Conservation (phyloP, 2,888 invertebrate species). For the Eristalinus sepulchralis region DNA sequence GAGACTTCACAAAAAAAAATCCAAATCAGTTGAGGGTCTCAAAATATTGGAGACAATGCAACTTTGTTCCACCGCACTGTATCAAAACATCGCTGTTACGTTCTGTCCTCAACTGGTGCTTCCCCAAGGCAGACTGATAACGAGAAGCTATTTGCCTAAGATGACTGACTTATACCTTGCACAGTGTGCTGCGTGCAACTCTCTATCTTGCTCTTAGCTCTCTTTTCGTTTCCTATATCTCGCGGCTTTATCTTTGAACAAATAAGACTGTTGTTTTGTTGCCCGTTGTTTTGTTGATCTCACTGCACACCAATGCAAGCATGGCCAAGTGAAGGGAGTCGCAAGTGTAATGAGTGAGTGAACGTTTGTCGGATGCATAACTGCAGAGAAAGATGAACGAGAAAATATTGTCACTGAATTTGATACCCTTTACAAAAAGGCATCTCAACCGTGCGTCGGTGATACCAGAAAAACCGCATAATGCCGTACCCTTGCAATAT, state of each 20-base stretch:
- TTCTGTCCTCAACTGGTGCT: constrained; percentile 31
- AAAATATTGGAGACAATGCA: background rate
- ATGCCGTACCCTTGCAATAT: background rate
- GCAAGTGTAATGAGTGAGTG: background rate
- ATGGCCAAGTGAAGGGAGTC: constrained; percentile 2
- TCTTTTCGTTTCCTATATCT: constrained; percentile 25
- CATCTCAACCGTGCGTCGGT: constrained; percentile 6
- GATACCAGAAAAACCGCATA: background rate
- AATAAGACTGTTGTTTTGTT: constrained; percentile 13
- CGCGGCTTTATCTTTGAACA: constrained; percentile 39
- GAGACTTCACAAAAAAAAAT: background rate
- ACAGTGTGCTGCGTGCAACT: constrained; percentile 7
- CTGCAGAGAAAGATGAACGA: background rate
- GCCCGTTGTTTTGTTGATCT: constrained; percentile 29
- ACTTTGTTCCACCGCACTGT: background rate
- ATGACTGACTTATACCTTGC: constrained; percentile 2
- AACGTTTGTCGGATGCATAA: constrained; percentile 3
- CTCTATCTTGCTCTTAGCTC: constrained; percentile 23
- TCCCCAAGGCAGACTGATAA: constrained; percentile 59
- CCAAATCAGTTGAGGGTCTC: background rate
- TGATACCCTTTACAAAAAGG: constrained; percentile 34
- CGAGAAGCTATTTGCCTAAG: constrained; percentile 42
- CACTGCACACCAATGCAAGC: constrained; percentile 39
- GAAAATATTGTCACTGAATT: constrained; percentile 8
- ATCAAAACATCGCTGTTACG: constrained; percentile 25